Evolutionary conservation across 2,888 invertebrate species (phyloP).

Genomic region (Antitype chi): DNA sequence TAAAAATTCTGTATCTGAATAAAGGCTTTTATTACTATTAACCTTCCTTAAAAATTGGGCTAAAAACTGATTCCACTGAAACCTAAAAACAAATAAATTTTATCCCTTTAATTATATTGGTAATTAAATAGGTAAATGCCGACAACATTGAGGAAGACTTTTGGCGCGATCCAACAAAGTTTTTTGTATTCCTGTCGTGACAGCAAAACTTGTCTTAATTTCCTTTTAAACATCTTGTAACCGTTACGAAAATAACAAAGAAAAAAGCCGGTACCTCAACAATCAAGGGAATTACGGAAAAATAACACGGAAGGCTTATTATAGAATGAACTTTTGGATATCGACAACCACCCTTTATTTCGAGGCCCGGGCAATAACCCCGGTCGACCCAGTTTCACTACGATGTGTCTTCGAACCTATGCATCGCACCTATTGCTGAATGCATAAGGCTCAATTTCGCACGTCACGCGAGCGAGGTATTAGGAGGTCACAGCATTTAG

Average conservation of each 20-base stretch:
- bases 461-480: constrained; percentile 26
- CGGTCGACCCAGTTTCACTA: constrained; percentile 67
- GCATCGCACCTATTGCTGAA: constrained; percentile 49
- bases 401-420: constrained; percentile 40
- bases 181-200: neutral
- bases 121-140: too few relatives aligned
- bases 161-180: constrained; percentile 17
- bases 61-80: too few relatives aligned
- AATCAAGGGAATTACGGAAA: constrained; percentile 53
- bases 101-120: too few relatives aligned
- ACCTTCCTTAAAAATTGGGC: too few relatives aligned
- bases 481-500: constrained; percentile 61
- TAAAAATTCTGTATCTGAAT: too few relatives aligned
- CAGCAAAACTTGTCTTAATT: constrained; percentile 25
- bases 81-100: too few relatives aligned
- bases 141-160: neutral
- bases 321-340: constrained; percentile 68
- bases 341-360: constrained; percentile 73
- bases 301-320: constrained; percentile 63
- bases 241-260: constrained; percentile 27
- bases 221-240: constrained; percentile 33
- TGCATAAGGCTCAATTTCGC: constrained; percentile 45
- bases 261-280: constrained; percentile 11
- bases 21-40: too few relatives aligned
- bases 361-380: constrained; percentile 71